These are phyloP conservation scores for Epizoanthus rinbou DNA, from an alignment of 92 coral and sea anemone genomes.

Conservation along the genomic window DNA sequence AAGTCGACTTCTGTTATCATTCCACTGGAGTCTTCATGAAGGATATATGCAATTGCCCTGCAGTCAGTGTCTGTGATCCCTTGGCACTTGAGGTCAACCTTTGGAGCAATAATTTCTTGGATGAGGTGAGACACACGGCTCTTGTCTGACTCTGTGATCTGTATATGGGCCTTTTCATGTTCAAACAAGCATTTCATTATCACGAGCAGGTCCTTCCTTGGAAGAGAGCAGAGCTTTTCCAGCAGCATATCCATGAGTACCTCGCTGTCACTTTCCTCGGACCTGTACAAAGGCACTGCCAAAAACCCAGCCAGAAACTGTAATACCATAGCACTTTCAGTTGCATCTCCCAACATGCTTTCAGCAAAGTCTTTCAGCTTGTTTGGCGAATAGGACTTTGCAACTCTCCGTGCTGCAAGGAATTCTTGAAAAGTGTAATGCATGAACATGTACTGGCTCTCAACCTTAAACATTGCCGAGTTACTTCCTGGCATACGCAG, in stretches of 20 bases:
- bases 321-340: conserved; percentile 39
- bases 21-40: conserved; percentile 28
- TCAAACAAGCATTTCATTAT: conserved; percentile 39
- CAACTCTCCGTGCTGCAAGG: conserved; percentile 38
- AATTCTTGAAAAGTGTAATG: conserved; percentile 44
- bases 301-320: conserved; percentile 41
- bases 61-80: conserved; percentile 40
- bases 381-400: conserved; percentile 15
- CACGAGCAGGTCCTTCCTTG: conserved; percentile 9
- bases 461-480: conserved; percentile 25
- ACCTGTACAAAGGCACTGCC: conserved; percentile 38
- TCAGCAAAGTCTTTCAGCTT: conserved; percentile 14
- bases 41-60: conserved; percentile 33
- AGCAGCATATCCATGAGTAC: conserved; percentile 29
- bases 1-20: conserved; percentile 28
- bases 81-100: conserved; percentile 16
- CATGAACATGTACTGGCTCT: conserved; percentile 36
- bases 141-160: conserved; percentile 22
- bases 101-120: conserved; percentile 28
- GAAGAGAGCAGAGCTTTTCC: conserved; percentile 17
- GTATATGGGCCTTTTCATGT: conserved; percentile 14
- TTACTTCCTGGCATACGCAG: conserved; percentile 44
- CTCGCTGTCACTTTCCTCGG: conserved; percentile 14
- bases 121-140: conserved; percentile 21
- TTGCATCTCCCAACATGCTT: conserved; percentile 30